Percentiles rank a stretch among this genome's conserved stretches.
phyloP scores from a whole-genome alignment of 1,140 invertebrate genomes.

The Saccostrea echinata region DNA sequence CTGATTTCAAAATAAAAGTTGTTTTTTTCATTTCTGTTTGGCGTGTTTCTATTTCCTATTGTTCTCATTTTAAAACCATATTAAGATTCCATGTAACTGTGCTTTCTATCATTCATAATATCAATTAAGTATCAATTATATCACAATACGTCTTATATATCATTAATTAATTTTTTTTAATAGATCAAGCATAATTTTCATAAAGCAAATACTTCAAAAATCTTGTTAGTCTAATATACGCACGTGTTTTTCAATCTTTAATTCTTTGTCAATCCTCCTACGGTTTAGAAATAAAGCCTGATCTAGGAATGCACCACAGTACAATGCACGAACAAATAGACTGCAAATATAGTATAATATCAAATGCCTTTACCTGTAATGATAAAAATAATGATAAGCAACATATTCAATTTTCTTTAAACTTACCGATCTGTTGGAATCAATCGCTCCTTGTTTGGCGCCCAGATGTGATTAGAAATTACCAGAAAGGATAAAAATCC shows the following conservation, averaged over 20 bases:
- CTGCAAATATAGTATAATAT: not conserved
- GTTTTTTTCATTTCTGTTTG: not conserved
- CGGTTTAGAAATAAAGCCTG: constrained; percentile 26
- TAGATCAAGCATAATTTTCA: no score
- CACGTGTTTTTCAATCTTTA: constrained; percentile 43
- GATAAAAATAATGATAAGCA: not conserved
- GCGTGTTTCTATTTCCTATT: no score
- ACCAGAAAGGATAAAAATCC: constrained; percentile 97
- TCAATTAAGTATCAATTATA: no score
- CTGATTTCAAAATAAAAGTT: not conserved
- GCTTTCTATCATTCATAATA: no score
- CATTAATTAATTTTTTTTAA: no score
- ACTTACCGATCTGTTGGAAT: constrained; percentile 93
- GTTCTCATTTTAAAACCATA: no score
- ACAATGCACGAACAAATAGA: not conserved
- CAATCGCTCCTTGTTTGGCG: constrained; percentile 96
- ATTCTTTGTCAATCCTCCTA: constrained; percentile 54
- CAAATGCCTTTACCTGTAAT: not conserved
- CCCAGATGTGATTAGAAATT: constrained; percentile 98
- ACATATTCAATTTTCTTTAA: not conserved
- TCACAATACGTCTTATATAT: no score
- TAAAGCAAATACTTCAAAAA: no score
- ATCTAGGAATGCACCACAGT: constrained; percentile 1
- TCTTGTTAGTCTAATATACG: not conserved
- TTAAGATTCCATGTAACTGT: no score